These are phyloP conservation scores for Mormyrus iriodes DNA, from an alignment of 2,113 vertebrate species.

Conservation along the genomic window DNA sequence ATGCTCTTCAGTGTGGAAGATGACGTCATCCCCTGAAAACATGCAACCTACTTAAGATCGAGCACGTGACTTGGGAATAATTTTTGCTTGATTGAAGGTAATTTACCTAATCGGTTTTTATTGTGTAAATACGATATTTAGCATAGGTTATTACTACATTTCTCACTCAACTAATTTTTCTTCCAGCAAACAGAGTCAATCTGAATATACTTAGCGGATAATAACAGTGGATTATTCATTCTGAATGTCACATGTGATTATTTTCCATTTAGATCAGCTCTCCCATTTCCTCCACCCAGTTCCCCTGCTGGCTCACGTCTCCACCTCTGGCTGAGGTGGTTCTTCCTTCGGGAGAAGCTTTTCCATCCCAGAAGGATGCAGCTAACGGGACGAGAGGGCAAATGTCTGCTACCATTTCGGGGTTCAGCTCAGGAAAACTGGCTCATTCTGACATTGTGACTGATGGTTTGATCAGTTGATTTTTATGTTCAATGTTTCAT, in stretches of 20 bases:
- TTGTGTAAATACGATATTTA: constrained; percentile 43
- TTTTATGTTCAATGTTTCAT: not conserved
- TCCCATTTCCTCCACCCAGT: not conserved
- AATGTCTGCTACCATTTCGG: not conserved
- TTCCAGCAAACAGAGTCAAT: not conserved
- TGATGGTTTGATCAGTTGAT: not conserved
- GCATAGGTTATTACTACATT: constrained; percentile 35
- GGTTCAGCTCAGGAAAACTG: not conserved
- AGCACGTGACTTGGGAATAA: constrained; percentile 39
- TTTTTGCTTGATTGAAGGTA: constrained; percentile 55
- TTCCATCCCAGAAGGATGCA: not conserved
- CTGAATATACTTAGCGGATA: not conserved
- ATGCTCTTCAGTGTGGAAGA: not conserved
- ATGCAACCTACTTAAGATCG: not conserved
- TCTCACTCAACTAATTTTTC: not conserved
- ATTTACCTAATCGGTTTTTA: constrained; percentile 53
- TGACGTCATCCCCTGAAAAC: not conserved
- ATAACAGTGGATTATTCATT: not conserved
- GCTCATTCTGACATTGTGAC: not conserved
- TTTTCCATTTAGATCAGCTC: not conserved
- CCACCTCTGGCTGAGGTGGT: not conserved
- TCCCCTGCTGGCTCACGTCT: not conserved
- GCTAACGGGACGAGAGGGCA: not conserved
- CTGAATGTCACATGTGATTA: not conserved
- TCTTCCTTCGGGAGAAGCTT: not conserved